Base-by-base conservation (phyloP, 1,140 invertebrate genomes). In the Drosophila rhopaloa region DNA sequence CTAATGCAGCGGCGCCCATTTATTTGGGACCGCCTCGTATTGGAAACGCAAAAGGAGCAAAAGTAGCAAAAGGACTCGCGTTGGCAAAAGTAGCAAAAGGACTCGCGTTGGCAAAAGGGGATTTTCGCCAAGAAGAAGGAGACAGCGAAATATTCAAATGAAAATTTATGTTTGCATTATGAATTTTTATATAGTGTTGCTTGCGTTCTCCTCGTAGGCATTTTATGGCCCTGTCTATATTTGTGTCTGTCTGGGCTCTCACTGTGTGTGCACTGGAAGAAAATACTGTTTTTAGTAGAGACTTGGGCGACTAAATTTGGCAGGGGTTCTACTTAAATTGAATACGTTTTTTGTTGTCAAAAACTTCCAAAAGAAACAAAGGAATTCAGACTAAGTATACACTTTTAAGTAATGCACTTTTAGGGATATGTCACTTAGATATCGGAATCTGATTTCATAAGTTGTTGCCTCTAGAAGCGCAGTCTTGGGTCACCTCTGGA, bases 141-240 rank as follows among this genome's bases (percentile, higher is more conserved):
- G 84, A 83, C 80, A 78, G 82, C 89, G 76, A 81, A 82, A 91
- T 88, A 91, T 91, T 91, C 80, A 91, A 91, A 91, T 91, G 90
- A 91, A 91, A 90, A 91, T 91, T 91, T 91, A 91, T 91, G 90
- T 91, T 91, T 91, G 90, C 90, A 90, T 91, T 90, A 91, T 90
- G 90, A 91, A 90, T 90, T 91, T 91, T 91, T 90, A 91, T 90
- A 91, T 90, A 91, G 89, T 91, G 82, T 89, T 85, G 78, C 76
- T 72, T 63, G 62, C 63, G 63, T 7, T 51, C 50, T 70, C 19
- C 57, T 74, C 65, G 78, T 89, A 89, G 84, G 84, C 84, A 89
- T 89, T 89, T 88, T 89, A 89, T 89, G 84, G 79, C 68, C 72
- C 53, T 85, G 81, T 85, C 43, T 81, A 48, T 54, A 76, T 60